Percentiles rank a stretch among this genome's conserved stretches.
Evolutionary conservation across 2,797 vertebrate species (phyloP).

Genomic region (Poeciliopsis gracilis): DNA sequence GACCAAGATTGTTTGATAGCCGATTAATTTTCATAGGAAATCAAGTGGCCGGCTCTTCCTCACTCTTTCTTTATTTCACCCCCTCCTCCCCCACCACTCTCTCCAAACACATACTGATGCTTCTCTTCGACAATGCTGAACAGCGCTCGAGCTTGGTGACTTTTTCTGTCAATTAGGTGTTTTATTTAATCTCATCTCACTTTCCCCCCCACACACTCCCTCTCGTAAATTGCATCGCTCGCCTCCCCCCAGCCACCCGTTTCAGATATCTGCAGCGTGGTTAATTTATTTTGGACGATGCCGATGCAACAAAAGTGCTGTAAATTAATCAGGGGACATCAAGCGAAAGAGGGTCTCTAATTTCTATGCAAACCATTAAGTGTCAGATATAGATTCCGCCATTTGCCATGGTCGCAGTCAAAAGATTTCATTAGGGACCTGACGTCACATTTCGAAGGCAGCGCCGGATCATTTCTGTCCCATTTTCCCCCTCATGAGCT

Average conservation of each 20-base stretch:
- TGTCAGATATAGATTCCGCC: constrained; percentile 95
- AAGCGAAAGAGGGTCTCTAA: constrained; percentile 83
- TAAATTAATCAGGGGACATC: constrained; percentile 90
- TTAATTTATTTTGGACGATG: constrained; percentile 83
- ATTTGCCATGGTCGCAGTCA: constrained; percentile 93
- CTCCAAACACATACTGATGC: constrained; percentile 51
- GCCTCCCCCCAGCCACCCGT: constrained; percentile 27
- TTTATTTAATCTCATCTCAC: constrained; percentile 86
- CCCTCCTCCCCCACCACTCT: not conserved
- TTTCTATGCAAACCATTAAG: constrained; percentile 96
- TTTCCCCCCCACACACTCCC: constrained; percentile 29
- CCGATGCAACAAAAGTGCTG: constrained; percentile 83
- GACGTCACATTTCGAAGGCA: constrained; percentile 83
- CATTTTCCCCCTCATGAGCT: constrained; percentile 88
- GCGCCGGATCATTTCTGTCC: constrained; percentile 84
- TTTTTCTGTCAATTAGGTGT: constrained; percentile 93
- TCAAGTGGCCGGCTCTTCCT: constrained; percentile 92
- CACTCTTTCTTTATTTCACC: constrained; percentile 52
- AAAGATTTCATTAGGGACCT: constrained; percentile 92
- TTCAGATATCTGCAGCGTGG: constrained; percentile 75
- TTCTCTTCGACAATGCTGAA: constrained; percentile 61
- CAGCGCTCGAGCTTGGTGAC: constrained; percentile 87
- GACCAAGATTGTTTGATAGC: constrained; percentile 99
- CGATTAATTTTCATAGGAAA: constrained; percentile 99
- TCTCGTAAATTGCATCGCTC: constrained; percentile 68